Evolutionary conservation across 2,113 vertebrate genomes (phyloP).

Genomic region (Pedetes capensis): DNA sequence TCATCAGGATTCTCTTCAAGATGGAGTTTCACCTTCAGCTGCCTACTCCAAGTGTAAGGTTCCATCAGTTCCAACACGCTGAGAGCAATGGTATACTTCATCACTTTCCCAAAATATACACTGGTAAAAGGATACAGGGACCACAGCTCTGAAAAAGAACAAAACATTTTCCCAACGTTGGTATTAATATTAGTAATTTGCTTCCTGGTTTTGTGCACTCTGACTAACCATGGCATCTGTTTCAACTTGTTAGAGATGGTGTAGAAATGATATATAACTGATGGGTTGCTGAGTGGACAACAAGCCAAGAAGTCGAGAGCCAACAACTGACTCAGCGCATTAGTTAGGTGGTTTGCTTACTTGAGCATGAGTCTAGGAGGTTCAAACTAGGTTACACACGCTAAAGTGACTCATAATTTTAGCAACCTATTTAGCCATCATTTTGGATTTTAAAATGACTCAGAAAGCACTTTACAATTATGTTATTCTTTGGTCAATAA

Average conservation of each 20-base stretch:
- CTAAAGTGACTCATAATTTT: constrained; percentile 43
- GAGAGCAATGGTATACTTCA: constrained; percentile 14
- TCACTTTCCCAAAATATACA: constrained; percentile 59
- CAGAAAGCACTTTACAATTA: background rate
- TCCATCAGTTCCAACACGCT: constrained; percentile 15
- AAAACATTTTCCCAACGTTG: background rate
- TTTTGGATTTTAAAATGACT: background rate
- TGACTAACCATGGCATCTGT: constrained; percentile 41
- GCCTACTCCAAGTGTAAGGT: constrained; percentile 39
- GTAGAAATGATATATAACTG: constrained; percentile 36
- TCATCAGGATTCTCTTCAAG: constrained; percentile 1
- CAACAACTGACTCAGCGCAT: constrained; percentile 68
- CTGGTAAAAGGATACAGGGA: constrained; percentile 11
- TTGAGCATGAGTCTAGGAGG: constrained; percentile 14
- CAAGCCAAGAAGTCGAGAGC: constrained; percentile 44
- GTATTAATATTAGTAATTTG: background rate
- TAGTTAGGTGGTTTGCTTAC: constrained; percentile 44
- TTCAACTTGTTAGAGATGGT: constrained; percentile 55
- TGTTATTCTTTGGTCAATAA: background rate
- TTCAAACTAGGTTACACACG: constrained; percentile 42
- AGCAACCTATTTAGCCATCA: background rate
- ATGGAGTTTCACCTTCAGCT: constrained; percentile 39
- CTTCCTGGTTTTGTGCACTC: background rate
- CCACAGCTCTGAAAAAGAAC: background rate
- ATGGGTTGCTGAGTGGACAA: constrained; percentile 64